Percentiles rank a stretch among this genome's conserved stretches.
phyloP scores from a whole-genome alignment of 2,888 invertebrate species.

The Phengaris arion region DNA sequence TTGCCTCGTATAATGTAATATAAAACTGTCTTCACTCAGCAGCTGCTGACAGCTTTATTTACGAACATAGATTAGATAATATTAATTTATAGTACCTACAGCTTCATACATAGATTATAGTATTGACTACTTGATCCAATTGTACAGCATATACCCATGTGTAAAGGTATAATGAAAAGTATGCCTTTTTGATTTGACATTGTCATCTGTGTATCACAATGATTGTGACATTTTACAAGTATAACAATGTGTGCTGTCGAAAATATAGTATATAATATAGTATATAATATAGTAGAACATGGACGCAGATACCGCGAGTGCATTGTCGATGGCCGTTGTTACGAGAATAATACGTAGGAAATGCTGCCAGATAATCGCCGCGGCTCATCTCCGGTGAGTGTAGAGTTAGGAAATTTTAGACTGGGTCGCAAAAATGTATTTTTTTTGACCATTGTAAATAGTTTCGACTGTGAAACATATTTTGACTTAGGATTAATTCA shows the following conservation, averaged over 20 bases:
- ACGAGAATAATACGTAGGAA: constrained; percentile 61
- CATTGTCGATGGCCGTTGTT: constrained; percentile 54
- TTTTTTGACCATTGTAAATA: too few species aligned
- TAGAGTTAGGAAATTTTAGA: constrained; percentile 44
- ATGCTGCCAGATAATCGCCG: constrained; percentile 55
- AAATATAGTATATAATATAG: constrained; percentile 17
- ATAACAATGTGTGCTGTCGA: not conserved
- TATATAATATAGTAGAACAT: not conserved
- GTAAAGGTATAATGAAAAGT: too few species aligned
- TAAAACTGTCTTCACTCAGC: not conserved
- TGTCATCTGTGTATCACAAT: not conserved
- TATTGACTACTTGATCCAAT: not conserved
- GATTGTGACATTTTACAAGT: not conserved
- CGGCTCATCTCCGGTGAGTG: constrained; percentile 53
- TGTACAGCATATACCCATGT: not conserved
- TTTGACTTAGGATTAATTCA: too few species aligned
- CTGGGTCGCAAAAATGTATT: not conserved
- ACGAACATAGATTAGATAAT: constrained; percentile 6
- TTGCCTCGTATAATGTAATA: too few species aligned
- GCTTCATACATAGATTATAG: not conserved
- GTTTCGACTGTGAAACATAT: too few species aligned
- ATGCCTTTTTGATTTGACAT: not conserved
- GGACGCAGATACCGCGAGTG: constrained; percentile 34
- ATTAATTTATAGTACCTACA: not conserved
- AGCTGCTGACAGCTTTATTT: constrained; percentile 6